Evolutionary conservation across 2,888 invertebrate genomes (phyloP).

Genomic region (Unio delphinus): DNA sequence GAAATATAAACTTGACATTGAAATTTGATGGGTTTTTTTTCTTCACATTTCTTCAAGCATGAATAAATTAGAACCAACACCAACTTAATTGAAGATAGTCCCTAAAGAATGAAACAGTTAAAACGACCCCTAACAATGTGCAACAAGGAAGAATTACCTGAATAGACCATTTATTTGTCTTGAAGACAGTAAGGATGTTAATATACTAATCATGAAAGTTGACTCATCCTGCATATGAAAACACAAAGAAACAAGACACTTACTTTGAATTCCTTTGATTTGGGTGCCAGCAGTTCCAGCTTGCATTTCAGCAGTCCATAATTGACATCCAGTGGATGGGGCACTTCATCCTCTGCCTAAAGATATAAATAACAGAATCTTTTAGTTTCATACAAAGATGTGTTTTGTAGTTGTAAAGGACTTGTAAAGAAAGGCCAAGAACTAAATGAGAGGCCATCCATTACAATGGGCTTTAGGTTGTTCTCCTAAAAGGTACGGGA

Average conservation of each 20-base stretch:
- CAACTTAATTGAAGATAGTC: no score
- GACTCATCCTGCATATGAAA: no score
- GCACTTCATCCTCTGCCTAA: conserved; percentile 40
- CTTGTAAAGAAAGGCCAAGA: no score
- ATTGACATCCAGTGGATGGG: conserved; percentile 69
- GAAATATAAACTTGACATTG: no score
- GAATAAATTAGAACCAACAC: no score
- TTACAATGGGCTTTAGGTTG: no score
- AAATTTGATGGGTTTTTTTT: no score
- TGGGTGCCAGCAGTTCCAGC: conserved; percentile 61
- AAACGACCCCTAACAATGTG: neutral
- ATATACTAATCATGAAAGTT: neutral
- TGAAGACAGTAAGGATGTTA: no score
- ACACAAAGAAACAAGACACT: neutral
- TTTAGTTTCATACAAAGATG: neutral
- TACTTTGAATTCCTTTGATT: conserved; percentile 64
- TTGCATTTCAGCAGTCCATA: conserved; percentile 69
- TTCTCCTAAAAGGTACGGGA: no score
- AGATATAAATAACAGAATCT: conserved; percentile 7
- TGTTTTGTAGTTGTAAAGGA: neutral
- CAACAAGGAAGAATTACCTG: neutral
- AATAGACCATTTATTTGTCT: neutral
- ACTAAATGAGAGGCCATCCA: no score
- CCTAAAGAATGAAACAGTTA: neutral
- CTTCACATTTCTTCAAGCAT: no score